phyloP scores from a whole-genome alignment of 2,888 invertebrate species.

The Thereva unica region DNA sequence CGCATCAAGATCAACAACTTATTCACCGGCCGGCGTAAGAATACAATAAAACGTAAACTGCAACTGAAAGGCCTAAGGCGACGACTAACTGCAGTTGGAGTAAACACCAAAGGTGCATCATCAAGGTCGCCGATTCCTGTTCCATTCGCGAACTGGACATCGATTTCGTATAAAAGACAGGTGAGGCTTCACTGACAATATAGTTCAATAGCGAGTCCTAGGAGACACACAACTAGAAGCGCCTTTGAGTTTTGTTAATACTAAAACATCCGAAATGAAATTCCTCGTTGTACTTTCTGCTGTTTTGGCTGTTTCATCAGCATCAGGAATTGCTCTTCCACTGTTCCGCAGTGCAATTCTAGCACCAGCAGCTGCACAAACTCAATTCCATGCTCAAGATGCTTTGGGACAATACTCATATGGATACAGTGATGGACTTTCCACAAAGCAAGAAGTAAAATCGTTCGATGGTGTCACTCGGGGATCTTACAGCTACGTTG shows the following conservation, averaged over 20 bases:
- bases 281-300: constrained; percentile 48
- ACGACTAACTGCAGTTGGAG: background rate
- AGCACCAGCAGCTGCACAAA: constrained; percentile 41
- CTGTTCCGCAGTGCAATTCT: background rate
- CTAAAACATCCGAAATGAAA: constrained; percentile 49
- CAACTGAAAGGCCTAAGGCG: too few species aligned
- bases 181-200: background rate
- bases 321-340: constrained; percentile 14
- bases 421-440: constrained; percentile 61
- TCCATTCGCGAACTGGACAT: background rate
- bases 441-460: constrained; percentile 61
- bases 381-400: constrained; percentile 62
- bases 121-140: constrained; percentile 10
- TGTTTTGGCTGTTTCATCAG: constrained; percentile 46
- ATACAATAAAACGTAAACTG: too few species aligned
- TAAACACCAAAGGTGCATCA: background rate
- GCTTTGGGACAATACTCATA: constrained; percentile 62
- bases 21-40: too few species aligned
- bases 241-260: constrained; percentile 41
- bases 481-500: constrained; percentile 63
- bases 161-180: constrained; percentile 18
- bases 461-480: constrained; percentile 61
- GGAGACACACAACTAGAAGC: constrained; percentile 48
- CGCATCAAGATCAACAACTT: too few species aligned
- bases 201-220: constrained; percentile 50